Evolutionary conservation across 2,797 vertebrate genomes (phyloP).

Genomic region (Buceros bicornis): DNA sequence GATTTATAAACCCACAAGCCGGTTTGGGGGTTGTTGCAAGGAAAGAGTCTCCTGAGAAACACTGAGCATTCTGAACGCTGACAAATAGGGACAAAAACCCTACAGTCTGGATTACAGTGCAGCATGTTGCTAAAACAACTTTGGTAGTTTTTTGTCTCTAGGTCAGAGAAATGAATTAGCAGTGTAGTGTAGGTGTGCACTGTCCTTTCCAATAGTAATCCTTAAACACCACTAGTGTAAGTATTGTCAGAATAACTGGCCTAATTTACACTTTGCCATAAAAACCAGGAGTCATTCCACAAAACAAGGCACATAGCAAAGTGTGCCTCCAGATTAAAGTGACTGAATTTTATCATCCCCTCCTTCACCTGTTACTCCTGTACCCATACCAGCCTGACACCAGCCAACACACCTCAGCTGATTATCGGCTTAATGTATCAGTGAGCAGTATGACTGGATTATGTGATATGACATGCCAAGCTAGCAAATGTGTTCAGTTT

Average conservation of each 20-base stretch:
- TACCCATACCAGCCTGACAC: background rate
- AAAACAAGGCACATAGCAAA: background rate
- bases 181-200: background rate
- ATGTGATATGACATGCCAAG: background rate
- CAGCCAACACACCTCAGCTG: background rate
- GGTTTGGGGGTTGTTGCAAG: background rate
- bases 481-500: background rate
- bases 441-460: background rate
- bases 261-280: background rate
- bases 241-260: background rate
- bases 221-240: background rate
- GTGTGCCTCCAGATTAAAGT: background rate
- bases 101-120: background rate
- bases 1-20: background rate
- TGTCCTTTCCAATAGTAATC: background rate
- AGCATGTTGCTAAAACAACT: background rate
- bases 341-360: background rate
- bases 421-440: background rate
- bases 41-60: background rate
- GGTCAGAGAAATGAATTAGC: background rate
- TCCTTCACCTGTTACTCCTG: background rate
- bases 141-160: background rate
- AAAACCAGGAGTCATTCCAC: background rate
- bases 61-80: background rate
- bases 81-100: background rate